These are phyloP conservation scores for Cavia porcellus DNA, from an alignment of 2,113 vertebrate genomes.

Conservation along the genomic window DNA sequence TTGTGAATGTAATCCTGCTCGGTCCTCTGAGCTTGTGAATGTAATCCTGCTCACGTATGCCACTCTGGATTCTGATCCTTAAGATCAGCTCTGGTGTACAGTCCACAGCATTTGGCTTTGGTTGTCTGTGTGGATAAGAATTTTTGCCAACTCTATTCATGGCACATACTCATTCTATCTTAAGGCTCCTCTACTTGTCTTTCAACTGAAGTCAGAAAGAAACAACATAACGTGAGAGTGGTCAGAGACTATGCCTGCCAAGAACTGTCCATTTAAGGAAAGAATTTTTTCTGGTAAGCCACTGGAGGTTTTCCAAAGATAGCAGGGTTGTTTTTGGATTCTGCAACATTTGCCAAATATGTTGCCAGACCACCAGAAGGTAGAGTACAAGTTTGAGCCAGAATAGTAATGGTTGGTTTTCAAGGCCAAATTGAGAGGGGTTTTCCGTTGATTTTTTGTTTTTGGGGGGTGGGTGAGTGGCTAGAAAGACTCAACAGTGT, in stretches of 20 bases:
- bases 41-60: no score
- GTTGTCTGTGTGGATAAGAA: not conserved
- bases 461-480: not conserved
- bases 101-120: not conserved
- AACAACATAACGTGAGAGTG: not conserved
- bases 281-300: slow-evolving; percentile 55
- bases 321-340: slow-evolving; percentile 33
- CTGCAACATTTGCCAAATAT: slow-evolving; percentile 55
- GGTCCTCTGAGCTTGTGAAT: no score
- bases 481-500: not conserved
- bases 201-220: not conserved
- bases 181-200: not conserved
- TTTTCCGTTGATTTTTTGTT: not conserved
- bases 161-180: not conserved
- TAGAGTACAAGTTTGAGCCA: slow-evolving; percentile 62
- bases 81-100: not conserved
- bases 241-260: slow-evolving; percentile 2
- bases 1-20: not conserved
- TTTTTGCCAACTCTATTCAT: not conserved
- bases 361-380: slow-evolving; percentile 68
- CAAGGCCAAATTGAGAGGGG: slow-evolving; percentile 61
- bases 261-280: slow-evolving; percentile 26
- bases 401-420: slow-evolving; percentile 61
- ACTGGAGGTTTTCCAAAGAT: slow-evolving; percentile 69
- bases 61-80: not conserved